These are phyloP conservation scores for Diarsia mendica DNA, from an alignment of 2,888 invertebrate genomes.

Conservation along the genomic window DNA sequence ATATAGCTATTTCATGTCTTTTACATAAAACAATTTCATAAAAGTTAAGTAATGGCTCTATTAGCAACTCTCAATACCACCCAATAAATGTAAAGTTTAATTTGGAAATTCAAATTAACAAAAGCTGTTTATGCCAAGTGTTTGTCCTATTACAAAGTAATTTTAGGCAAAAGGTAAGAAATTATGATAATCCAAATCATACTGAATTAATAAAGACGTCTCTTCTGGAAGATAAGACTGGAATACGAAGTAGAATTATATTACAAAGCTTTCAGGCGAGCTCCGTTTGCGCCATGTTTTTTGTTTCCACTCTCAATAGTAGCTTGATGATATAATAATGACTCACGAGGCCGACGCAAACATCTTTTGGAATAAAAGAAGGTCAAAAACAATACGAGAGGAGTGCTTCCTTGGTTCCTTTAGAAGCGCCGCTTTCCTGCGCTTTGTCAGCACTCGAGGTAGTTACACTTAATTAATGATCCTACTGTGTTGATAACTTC, in stretches of 20 bases:
- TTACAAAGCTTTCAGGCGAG: slow-evolving; percentile 61
- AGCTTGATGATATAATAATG: slow-evolving; percentile 66
- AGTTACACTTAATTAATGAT: slow-evolving; percentile 62
- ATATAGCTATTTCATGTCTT: slow-evolving; percentile 18
- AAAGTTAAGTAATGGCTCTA: slow-evolving; percentile 21
- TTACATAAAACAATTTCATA: slow-evolving; percentile 20
- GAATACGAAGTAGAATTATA: slow-evolving; percentile 62
- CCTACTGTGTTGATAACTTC: slow-evolving; percentile 50
- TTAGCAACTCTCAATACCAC: slow-evolving; percentile 47
- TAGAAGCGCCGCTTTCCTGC: slow-evolving; percentile 37
- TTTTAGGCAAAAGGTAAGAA: slow-evolving; percentile 70
- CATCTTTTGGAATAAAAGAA: slow-evolving; percentile 55
- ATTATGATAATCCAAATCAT: slow-evolving; percentile 73
- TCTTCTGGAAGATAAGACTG: slow-evolving; percentile 56
- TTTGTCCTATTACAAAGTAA: slow-evolving; percentile 71
- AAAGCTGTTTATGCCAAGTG: slow-evolving; percentile 68
- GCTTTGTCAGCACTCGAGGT: slow-evolving; percentile 56
- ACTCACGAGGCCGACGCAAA: slow-evolving; percentile 57
- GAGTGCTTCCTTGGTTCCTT: slow-evolving; percentile 43
- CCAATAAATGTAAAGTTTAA: slow-evolving; percentile 56
- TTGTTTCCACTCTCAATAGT: slow-evolving; percentile 55
- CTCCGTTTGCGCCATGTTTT: slow-evolving; percentile 51
- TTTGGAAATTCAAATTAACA: slow-evolving; percentile 65
- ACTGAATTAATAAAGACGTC: slow-evolving; percentile 72
- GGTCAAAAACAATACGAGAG: slow-evolving; percentile 56